Percentiles rank a stretch among this genome's conserved stretches.
These are phyloP conservation scores for Bucorvus abyssinicus DNA, from an alignment of 2,797 vertebrate genomes.

Conservation along the genomic window DNA sequence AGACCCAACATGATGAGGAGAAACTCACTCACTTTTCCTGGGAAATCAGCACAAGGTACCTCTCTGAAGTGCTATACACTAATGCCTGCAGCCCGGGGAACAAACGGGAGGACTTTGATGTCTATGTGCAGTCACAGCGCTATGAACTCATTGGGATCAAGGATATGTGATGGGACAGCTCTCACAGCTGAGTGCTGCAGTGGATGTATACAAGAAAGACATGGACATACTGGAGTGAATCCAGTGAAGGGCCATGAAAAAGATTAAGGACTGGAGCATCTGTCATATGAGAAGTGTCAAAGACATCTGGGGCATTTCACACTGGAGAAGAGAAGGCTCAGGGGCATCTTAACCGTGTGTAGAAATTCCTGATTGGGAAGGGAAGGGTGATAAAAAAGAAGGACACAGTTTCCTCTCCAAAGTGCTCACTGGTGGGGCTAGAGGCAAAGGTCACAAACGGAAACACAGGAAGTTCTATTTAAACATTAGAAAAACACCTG, in stretches of 20 bases:
- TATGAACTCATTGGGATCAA: neutral
- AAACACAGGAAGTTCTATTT: neutral
- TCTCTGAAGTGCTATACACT: neutral
- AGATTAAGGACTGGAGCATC: neutral
- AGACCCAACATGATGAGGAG: neutral
- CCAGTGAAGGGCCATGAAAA: neutral
- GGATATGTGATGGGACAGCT: neutral
- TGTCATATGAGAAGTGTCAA: neutral
- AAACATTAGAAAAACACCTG: neutral
- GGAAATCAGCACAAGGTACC: neutral
- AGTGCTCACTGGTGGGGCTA: neutral
- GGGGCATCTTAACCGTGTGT: neutral
- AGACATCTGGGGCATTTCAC: neutral
- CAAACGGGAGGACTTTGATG: neutral
- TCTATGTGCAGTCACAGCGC: accelerated
- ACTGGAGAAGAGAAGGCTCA: neutral
- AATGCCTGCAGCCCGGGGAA: neutral
- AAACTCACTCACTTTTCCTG: neutral
- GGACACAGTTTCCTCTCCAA: neutral
- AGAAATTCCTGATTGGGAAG: neutral
- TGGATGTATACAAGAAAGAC: neutral
- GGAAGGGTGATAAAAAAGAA: neutral
- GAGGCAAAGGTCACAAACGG: neutral
- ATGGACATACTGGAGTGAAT: neutral
- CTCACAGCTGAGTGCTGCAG: neutral